phyloP scores from a whole-genome alignment of 2,113 vertebrate species.

The Craseonycteris thonglongyai region DNA sequence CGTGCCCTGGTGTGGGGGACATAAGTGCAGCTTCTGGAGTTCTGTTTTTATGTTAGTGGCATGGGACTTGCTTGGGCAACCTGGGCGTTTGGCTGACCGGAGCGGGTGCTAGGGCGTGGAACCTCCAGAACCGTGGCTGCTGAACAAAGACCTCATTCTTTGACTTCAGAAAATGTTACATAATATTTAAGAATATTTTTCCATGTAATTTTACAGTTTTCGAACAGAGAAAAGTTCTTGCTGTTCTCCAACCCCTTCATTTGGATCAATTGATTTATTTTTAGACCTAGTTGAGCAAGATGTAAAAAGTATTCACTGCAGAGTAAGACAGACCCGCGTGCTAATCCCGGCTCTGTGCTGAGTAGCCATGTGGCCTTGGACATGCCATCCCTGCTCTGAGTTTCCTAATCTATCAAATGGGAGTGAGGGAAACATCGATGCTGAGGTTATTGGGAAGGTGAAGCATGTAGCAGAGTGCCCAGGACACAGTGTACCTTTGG shows the following conservation, averaged over 20 bases:
- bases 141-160: not conserved
- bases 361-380: no score
- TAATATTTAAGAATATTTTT: not conserved
- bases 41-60: not conserved
- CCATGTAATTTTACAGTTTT: not conserved
- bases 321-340: not conserved
- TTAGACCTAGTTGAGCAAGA: not conserved
- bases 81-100: not conserved
- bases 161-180: not conserved
- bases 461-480: no score
- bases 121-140: not conserved
- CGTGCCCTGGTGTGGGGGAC: not conserved
- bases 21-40: accelerated
- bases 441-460: not conserved
- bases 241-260: not conserved
- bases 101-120: not conserved
- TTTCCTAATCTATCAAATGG: not conserved
- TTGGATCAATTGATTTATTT: not conserved
- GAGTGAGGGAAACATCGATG: accelerated
- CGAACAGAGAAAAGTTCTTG: not conserved
- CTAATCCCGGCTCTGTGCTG: not conserved
- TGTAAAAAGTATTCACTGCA: not conserved
- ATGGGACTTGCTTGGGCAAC: not conserved
- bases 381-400: not conserved
- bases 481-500: not conserved